These are phyloP conservation scores for Drosophila neotestacea DNA, from an alignment of 2,888 invertebrate species.

Conservation along the genomic window DNA sequence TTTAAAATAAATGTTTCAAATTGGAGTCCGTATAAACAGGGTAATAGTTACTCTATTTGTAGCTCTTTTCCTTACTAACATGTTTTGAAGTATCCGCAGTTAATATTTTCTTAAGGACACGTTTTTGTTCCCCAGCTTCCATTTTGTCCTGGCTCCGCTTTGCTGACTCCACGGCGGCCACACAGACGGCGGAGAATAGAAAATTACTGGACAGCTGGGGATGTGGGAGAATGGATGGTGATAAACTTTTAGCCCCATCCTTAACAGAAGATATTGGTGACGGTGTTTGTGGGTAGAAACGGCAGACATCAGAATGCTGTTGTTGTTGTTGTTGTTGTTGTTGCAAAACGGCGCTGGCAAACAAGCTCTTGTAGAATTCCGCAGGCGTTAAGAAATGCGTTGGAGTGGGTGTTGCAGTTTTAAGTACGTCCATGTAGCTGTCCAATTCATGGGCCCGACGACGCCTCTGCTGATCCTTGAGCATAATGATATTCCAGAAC, in stretches of 20 bases:
- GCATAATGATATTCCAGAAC: slow-evolving; percentile 36
- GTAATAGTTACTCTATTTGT: not conserved
- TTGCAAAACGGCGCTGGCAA: slow-evolving; percentile 89
- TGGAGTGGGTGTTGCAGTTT: slow-evolving; percentile 37
- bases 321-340: slow-evolving; percentile 85
- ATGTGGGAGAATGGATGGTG: slow-evolving; percentile 30
- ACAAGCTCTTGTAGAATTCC: slow-evolving; percentile 91
- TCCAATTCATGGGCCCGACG: slow-evolving; percentile 52
- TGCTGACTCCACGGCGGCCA: slow-evolving; percentile 65
- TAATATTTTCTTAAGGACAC: slow-evolving; percentile 6
- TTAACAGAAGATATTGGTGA: slow-evolving; percentile 49
- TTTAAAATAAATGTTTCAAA: too few species aligned
- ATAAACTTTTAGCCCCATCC: not conserved
- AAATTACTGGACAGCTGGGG: slow-evolving; percentile 86
- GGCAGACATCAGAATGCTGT: slow-evolving; percentile 52
- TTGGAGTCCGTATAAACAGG: too few species aligned
- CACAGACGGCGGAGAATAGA: slow-evolving; percentile 85
- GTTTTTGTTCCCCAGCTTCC: slow-evolving; percentile 4
- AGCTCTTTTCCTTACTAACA: slow-evolving; percentile 71
- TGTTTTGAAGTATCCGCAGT: slow-evolving; percentile 34
- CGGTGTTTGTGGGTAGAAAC: slow-evolving; percentile 53
- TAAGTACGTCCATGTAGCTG: slow-evolving; percentile 55
- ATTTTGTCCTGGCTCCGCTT: slow-evolving; percentile 52
- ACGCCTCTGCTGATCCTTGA: slow-evolving; percentile 69
- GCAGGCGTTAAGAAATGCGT: slow-evolving; percentile 88